Percentiles rank a stretch among this genome's conserved stretches.
Evolutionary conservation across 2,888 invertebrate species (phyloP).

Genomic region (Drosophila kanekoi): DNA sequence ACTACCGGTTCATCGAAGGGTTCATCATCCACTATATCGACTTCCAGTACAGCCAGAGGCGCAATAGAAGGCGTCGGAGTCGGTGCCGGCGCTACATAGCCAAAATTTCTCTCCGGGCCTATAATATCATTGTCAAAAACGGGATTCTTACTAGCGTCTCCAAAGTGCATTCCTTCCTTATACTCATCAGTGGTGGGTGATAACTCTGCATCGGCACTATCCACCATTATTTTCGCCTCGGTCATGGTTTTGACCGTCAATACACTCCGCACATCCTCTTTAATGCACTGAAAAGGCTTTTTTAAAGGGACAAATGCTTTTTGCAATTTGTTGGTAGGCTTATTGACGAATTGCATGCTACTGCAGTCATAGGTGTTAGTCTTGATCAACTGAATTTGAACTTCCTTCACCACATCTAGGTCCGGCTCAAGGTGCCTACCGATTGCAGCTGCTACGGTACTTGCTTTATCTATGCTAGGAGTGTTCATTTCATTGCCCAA

Average conservation of each 20-base stretch:
- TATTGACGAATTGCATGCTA: background rate
- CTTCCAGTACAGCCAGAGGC: constrained; percentile 89
- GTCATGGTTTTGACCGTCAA: background rate
- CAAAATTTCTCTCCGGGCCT: constrained; percentile 70
- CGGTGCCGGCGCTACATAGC: constrained; percentile 83
- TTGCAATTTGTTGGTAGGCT: background rate
- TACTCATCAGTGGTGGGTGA: constrained; percentile 85
- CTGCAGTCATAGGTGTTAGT: background rate
- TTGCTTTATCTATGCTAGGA: background rate
- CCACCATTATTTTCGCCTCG: constrained; percentile 7
- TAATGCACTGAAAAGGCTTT: background rate
- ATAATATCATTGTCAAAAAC: constrained; percentile 81
- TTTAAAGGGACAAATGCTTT: background rate
- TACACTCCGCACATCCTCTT: background rate
- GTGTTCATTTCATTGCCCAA: constrained; percentile 31
- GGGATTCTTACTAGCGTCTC: constrained; percentile 64
- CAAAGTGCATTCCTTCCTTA: constrained; percentile 83
- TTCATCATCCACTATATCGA: constrained; percentile 89
- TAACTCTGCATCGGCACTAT: constrained; percentile 68
- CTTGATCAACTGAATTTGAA: constrained; percentile 81
- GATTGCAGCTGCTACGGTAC: background rate
- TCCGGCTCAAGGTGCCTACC: constrained; percentile 29
- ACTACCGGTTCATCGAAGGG: constrained; percentile 61
- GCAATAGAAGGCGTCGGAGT: constrained; percentile 86
- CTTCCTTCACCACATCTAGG: constrained; percentile 66